Evolutionary conservation across 1,140 invertebrate species (phyloP).

Genomic region (Pseudoatta argentina): DNA sequence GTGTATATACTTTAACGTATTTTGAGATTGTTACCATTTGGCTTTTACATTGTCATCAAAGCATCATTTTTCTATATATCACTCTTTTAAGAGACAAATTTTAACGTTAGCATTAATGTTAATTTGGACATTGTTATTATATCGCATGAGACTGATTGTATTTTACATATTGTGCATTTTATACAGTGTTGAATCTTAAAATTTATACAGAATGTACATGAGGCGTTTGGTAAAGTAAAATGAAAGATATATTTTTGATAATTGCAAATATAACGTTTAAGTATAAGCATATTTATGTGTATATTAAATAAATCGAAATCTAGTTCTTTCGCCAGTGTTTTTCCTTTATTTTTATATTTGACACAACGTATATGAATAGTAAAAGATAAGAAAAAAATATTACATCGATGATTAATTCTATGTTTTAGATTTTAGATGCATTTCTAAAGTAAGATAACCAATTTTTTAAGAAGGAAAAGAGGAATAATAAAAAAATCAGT

Average conservation of each 20-base stretch:
- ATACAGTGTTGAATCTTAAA: not conserved
- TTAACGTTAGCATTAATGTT: slow-evolving; percentile 1
- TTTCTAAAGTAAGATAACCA: too few relatives aligned
- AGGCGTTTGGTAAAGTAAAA: not conserved
- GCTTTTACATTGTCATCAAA: not conserved
- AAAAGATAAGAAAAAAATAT: not conserved
- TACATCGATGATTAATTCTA: too few relatives aligned
- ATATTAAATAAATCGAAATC: not conserved
- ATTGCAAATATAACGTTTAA: slow-evolving; percentile 7
- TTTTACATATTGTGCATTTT: not conserved
- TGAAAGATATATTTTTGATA: not conserved
- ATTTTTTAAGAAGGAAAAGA: too few relatives aligned
- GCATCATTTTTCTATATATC: not conserved
- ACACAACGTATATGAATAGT: not conserved
- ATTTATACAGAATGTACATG: not conserved
- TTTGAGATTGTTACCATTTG: not conserved
- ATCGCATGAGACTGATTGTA: slow-evolving; percentile 32
- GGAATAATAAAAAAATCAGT: too few relatives aligned
- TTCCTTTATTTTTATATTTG: not conserved
- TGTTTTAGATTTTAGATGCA: too few relatives aligned
- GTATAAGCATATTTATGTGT: slow-evolving; percentile 8
- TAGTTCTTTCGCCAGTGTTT: not conserved
- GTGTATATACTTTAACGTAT: not conserved
- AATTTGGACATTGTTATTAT: not conserved
- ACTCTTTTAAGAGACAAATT: not conserved